phyloP scores from a whole-genome alignment of 2,888 invertebrate species.

The Polydrusus cervinus region DNA sequence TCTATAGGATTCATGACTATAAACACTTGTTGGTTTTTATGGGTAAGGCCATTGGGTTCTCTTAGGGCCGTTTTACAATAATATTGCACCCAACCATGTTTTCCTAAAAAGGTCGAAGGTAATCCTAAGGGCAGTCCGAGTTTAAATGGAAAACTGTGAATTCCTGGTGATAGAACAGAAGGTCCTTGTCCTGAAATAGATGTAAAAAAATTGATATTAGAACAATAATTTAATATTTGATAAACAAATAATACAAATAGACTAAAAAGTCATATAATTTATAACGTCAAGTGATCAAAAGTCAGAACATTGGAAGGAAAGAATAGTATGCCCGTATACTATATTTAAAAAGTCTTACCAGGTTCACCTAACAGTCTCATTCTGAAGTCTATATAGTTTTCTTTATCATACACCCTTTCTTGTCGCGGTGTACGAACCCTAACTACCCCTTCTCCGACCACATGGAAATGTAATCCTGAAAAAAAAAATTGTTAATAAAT shows the following conservation, averaged over 20 bases:
- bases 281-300: too few species aligned
- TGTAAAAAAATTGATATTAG: too few species aligned
- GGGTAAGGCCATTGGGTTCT: slow-evolving; percentile 91
- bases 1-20: slow-evolving; percentile 97
- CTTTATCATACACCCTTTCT: slow-evolving; percentile 91
- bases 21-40: slow-evolving; percentile 97
- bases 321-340: too few species aligned
- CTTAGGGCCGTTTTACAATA: slow-evolving; percentile 92
- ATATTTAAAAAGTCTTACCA: slow-evolving; percentile 71
- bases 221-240: too few species aligned
- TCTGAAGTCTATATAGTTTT: slow-evolving; percentile 95
- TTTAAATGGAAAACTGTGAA: slow-evolving; percentile 96
- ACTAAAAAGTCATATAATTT: too few species aligned
- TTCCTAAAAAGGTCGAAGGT: slow-evolving; percentile 94
- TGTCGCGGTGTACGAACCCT: slow-evolving; percentile 86
- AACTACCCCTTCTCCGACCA: slow-evolving; percentile 96
- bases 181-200: slow-evolving; percentile 81
- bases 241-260: too few species aligned
- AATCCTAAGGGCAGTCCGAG: slow-evolving; percentile 90
- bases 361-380: slow-evolving; percentile 94
- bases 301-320: too few species aligned
- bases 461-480: slow-evolving; percentile 92
- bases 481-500: slow-evolving; percentile 57
- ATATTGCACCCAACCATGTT: slow-evolving; percentile 96
- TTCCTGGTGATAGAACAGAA: slow-evolving; percentile 90